A percentile compares a stretch with the other conserved stretches of the same genome.
These are phyloP conservation scores for Lepilemur ruficaudatus DNA, from an alignment of 2,797 vertebrate genomes.

Conservation along the genomic window DNA sequence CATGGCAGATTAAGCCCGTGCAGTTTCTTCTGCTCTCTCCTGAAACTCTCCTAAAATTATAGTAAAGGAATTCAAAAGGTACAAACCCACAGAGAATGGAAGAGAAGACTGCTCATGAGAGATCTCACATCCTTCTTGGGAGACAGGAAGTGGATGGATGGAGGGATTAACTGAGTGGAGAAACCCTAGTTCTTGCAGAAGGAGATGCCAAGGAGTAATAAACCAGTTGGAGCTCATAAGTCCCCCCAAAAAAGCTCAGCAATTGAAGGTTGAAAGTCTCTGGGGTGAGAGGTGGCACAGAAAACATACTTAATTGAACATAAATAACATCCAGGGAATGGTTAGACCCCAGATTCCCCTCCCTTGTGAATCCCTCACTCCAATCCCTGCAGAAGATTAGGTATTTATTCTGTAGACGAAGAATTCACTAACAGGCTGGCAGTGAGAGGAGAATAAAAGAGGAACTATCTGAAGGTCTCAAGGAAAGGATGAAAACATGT, in stretches of 20 bases:
- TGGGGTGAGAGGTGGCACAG: not conserved
- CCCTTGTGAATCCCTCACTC: not conserved
- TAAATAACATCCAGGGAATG: not conserved
- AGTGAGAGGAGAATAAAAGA: constrained; percentile 7
- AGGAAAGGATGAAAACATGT: constrained; percentile 23
- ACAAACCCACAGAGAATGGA: not conserved
- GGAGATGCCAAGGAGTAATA: not conserved
- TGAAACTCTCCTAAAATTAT: not conserved
- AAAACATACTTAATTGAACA: not conserved
- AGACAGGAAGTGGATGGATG: not conserved
- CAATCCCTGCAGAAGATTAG: not conserved
- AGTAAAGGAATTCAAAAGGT: not conserved
- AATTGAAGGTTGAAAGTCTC: not conserved
- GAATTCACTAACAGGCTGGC: not conserved
- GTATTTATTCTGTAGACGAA: not conserved
- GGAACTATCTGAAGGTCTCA: not conserved
- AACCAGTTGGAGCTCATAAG: not conserved
- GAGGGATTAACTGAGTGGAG: not conserved
- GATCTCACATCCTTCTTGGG: not conserved
- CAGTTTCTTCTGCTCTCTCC: not conserved
- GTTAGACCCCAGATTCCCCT: not conserved
- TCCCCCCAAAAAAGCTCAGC: not conserved
- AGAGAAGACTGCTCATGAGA: not conserved
- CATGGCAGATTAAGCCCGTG: not conserved
- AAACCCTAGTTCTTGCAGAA: not conserved